A percentile compares a stretch with the other conserved stretches of the same genome.
These are phyloP conservation scores for Drosophila lacicola DNA, from an alignment of 2,888 invertebrate species.

Conservation along the genomic window DNA sequence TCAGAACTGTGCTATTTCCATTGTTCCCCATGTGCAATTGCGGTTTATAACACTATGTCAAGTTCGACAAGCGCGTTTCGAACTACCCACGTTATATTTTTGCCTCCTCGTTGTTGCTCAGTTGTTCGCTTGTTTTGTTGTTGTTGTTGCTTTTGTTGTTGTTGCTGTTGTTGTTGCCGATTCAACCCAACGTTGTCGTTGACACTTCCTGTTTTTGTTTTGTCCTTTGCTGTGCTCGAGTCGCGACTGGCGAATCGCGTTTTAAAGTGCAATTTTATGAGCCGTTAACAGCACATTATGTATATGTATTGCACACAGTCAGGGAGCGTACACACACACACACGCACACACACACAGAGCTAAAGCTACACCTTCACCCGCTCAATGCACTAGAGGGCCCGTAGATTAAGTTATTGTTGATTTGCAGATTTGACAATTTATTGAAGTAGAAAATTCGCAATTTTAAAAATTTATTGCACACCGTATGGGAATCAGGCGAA, in stretches of 20 bases:
- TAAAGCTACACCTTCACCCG: conserved; percentile 2
- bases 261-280: conserved; percentile 77
- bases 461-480: conserved; percentile 71
- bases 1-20: too few species aligned
- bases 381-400: conserved; percentile 17
- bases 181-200: conserved; percentile 44
- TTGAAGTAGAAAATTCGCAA: conserved; percentile 66
- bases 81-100: conserved; percentile 27
- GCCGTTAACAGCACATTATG: conserved; percentile 70
- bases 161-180: conserved; percentile 29
- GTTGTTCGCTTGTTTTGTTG: conserved; percentile 23
- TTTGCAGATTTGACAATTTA: conserved; percentile 74
- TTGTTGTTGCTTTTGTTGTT: conserved; percentile 24
- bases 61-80: neutral
- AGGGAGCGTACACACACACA: conserved; percentile 5
- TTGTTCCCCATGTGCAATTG: neutral
- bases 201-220: conserved; percentile 76
- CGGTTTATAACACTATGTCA: neutral
- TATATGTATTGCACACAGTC: conserved; percentile 47
- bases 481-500: conserved; percentile 6
- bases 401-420: conserved; percentile 65
- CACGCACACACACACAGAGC: neutral
- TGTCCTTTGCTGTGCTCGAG: conserved; percentile 42
- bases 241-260: conserved; percentile 49
- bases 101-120: conserved; percentile 17